Base-by-base conservation (phyloP, 2,888 invertebrate species). In the Galeruca laticollis region DNA sequence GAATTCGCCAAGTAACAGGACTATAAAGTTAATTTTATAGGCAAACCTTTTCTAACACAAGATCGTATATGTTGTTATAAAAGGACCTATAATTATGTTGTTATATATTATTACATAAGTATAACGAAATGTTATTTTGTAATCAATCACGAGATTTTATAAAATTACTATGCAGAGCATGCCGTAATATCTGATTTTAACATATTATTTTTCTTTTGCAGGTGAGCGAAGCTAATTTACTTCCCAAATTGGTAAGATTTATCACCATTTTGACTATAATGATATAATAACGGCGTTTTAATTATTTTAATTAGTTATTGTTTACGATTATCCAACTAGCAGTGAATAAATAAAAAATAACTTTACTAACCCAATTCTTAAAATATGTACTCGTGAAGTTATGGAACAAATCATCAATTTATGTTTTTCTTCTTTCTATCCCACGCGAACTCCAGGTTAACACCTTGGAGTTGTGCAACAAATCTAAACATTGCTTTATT, bases 61-160 rank as follows among this genome's bases (percentile, higher is more conserved):
- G 2, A 2, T 18, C 18, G 47, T 6, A n/a, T 26, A 31, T 26
- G 6, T 26, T 52, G n/a, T 52, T 26, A 31, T n/a, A n/a, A 57
- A 26, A 35, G 18, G 56, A 57, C 35, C 56, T 18, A 57, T 57
- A 33, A 57, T 57, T 57, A 57, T 57, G 56, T 57, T 31, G 56
- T 57, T 52, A 52, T n/a, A 21, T 52, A 51, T 51, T 49, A 15
- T 49, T 54, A 54, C 31, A 54, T 54, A 54, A 56, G 11, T 18
- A 18, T 57, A 57, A 33, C 56, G 35, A 57, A 57, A 57, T 18
- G 4, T 26, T n/a, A 4, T 52, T 9, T 56, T 33, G 10, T 33
- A 33, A 54, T 54, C 31, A 31, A 56, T 56, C 33, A 33, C 10
- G 33, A 31, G 2, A 13, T 52, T n/a, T 51, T 13, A 51, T 21